Conservation (phyloP, 2,113 vertebrate genomes). For the Caranx ignobilis region DNA sequence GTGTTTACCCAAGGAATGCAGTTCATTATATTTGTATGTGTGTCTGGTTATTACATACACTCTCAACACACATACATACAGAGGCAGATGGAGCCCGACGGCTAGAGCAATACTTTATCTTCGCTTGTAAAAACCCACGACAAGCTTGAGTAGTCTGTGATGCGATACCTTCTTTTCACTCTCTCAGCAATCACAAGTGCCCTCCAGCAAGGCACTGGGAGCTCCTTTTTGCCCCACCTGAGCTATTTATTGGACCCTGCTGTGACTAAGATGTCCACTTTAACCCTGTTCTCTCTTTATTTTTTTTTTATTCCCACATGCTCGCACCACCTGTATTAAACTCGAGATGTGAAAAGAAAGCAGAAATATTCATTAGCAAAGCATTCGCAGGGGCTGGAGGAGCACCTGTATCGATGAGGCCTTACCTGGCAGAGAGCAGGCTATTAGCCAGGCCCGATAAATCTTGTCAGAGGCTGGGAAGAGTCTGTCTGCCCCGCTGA, state of each 20-base stretch:
- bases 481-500: slow-evolving; percentile 68
- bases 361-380: slow-evolving; percentile 81
- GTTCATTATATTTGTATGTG: slow-evolving; percentile 75
- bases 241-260: slow-evolving; percentile 10
- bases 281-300: neutral
- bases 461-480: slow-evolving; percentile 82
- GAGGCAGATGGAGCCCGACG: slow-evolving; percentile 52
- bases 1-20: slow-evolving; percentile 68
- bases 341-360: slow-evolving; percentile 17
- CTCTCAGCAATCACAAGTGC: neutral
- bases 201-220: slow-evolving; percentile 44
- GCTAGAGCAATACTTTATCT: slow-evolving; percentile 44
- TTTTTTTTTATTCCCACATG: neutral
- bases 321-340: slow-evolving; percentile 9
- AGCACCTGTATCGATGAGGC: slow-evolving; percentile 82
- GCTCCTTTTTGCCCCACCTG: neutral
- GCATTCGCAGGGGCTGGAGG: slow-evolving; percentile 72
- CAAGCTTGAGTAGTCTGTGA: slow-evolving; percentile 3
- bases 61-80: slow-evolving; percentile 51
- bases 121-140: slow-evolving; percentile 40
- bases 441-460: slow-evolving; percentile 84
- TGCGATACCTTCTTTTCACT: neutral
- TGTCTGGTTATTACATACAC: slow-evolving; percentile 69
- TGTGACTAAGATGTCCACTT: slow-evolving; percentile 1
- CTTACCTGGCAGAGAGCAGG: slow-evolving; percentile 79